Evolutionary conservation across 2,888 invertebrate species (phyloP), one percentile per base, ranked within the genome.

Genomic region (Zygaena filipendulae): DNA sequence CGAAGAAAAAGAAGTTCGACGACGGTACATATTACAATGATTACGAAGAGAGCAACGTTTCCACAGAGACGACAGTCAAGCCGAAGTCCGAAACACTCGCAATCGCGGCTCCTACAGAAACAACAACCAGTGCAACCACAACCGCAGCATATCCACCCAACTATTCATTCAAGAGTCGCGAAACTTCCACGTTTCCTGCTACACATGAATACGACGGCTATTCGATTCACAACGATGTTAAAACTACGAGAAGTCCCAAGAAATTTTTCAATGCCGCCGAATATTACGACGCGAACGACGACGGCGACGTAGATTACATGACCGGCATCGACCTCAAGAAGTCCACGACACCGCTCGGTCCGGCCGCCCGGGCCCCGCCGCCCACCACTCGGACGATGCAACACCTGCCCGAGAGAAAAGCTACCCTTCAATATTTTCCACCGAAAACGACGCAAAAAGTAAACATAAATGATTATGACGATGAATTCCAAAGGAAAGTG

Each of bases 351-450:
- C n/a, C n/a, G n/a, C n/a, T n/a, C n/a, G n/a, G n/a, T n/a, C n/a
- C n/a, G n/a, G 37, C 42, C 14, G 29, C 39, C 2, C 32, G 43
- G 8, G n/a, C n/a, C n/a, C n/a, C n/a, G n/a, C 32, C 40, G 2
- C 36, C 33, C 6, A 46, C 49, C 8, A 45, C 42, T 23, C 42
- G 45, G 2, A 39, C 42, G 23, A 36, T 34, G 3, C 38, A 35
- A 4, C 45, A 45, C 14, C 35, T 45, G 10, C 56, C 66, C 0
- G 63, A 67, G 3, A 52, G 72, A 24, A 57, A 57, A 25, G 59
- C 69, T 2, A 74, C 75, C 1, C 32, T 77, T 3, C 71, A 75
- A 35, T 74, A 71, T 42, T 79, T 77, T 42, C 75, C 77, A 9
- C 77, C 77, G 2, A 47, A 49, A 29, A 43, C 40, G 3, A 42